These are phyloP conservation scores for Pseudopodoces humilis DNA, from an alignment of 2,113 vertebrate species.

Conservation along the genomic window DNA sequence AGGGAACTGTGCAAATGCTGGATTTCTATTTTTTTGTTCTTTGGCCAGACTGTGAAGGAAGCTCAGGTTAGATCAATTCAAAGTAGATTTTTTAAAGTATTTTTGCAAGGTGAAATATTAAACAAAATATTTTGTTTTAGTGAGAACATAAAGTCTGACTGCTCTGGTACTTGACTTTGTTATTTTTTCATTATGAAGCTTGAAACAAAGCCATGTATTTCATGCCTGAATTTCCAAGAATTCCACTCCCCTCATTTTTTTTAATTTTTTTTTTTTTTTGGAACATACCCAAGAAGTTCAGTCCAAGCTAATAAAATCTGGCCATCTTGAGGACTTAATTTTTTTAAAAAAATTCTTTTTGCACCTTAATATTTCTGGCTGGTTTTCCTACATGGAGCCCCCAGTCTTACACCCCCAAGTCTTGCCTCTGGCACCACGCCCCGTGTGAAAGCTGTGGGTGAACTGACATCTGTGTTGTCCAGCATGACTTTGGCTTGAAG, in stretches of 20 bases:
- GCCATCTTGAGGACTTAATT: neutral
- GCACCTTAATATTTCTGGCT: neutral
- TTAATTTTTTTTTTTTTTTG: neutral
- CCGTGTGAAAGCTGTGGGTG: neutral
- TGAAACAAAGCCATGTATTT: conserved; percentile 41
- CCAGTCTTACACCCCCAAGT: neutral
- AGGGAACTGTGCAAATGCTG: neutral
- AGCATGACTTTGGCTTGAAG: neutral
- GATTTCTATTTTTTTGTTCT: neutral
- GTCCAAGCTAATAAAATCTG: conserved; percentile 26
- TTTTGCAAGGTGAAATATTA: conserved; percentile 35
- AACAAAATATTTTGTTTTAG: conserved; percentile 32
- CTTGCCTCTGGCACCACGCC: neutral
- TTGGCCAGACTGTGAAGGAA: neutral
- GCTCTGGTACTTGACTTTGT: conserved; percentile 6
- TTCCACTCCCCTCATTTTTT: neutral
- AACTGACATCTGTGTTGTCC: neutral
- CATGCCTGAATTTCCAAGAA: conserved; percentile 44
- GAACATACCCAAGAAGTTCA: neutral
- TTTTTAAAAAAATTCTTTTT: neutral
- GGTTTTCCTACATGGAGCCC: neutral
- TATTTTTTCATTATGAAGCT: conserved; percentile 33
- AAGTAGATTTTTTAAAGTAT: neutral
- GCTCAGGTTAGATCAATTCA: neutral
- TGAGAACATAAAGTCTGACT: neutral